phyloP scores from a whole-genome alignment of 2,888 invertebrate genomes.

The Philhelius pedissequus region DNA sequence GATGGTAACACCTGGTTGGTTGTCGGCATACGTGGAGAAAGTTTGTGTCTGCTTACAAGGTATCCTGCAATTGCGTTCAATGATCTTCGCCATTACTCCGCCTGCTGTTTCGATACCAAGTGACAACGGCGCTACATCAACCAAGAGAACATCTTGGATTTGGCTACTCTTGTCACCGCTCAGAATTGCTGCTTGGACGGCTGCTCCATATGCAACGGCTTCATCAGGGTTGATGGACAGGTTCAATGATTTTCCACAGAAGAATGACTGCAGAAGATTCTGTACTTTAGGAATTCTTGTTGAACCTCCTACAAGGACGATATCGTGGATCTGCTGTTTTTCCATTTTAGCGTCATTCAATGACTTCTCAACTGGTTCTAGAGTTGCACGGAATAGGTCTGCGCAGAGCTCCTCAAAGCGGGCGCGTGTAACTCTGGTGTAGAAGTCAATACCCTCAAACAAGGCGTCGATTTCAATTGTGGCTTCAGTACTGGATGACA shows the following conservation, averaged over 20 bases:
- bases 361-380: constrained; percentile 89
- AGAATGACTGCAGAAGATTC: constrained; percentile 86
- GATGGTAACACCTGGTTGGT: constrained; percentile 87
- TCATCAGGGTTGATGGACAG: constrained; percentile 90
- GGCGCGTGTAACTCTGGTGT: constrained; percentile 86
- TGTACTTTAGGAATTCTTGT: constrained; percentile 90
- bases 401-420: constrained; percentile 88
- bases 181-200: constrained; percentile 86
- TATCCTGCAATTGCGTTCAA: constrained; percentile 86
- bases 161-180: constrained; percentile 84
- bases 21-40: constrained; percentile 90
- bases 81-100: constrained; percentile 88
- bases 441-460: constrained; percentile 86
- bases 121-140: constrained; percentile 86
- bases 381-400: constrained; percentile 85
- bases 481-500: constrained; percentile 89
- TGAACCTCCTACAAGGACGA: constrained; percentile 90
- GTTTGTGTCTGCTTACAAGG: constrained; percentile 86
- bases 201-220: constrained; percentile 90
- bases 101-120: constrained; percentile 89
- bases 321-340: constrained; percentile 87
- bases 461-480: constrained; percentile 87
- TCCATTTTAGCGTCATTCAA: constrained; percentile 88
- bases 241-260: constrained; percentile 86
- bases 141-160: constrained; percentile 86